Conservation (phyloP, 1,140 invertebrate genomes). For the Mylabris phalerata region DNA sequence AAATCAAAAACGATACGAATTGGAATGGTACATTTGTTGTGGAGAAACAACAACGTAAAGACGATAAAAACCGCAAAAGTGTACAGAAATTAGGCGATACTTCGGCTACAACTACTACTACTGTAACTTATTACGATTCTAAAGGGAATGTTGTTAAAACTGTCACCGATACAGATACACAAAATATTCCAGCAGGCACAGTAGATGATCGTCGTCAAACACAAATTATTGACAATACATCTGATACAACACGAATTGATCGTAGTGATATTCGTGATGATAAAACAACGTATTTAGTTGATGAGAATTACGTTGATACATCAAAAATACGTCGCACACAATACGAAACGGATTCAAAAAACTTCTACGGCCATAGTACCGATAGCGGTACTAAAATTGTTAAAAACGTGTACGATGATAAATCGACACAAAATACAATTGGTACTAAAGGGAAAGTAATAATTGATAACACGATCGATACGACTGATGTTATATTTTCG, state of each 20-base stretch:
- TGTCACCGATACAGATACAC: conserved; percentile 26
- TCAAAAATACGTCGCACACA: conserved; percentile 26
- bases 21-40: conserved; percentile 16
- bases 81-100: conserved; percentile 15
- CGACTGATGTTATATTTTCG: conserved; percentile 35
- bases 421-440: conserved; percentile 35
- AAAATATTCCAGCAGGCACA: conserved; percentile 13
- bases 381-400: conserved; percentile 30
- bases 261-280: too few relatives aligned
- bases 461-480: conserved; percentile 27
- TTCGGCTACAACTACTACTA: conserved; percentile 29
- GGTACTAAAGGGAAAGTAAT: conserved; percentile 32
- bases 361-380: conserved; percentile 34
- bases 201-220: not conserved
- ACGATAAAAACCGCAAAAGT: conserved; percentile 1
- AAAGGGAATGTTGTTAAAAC: conserved; percentile 37
- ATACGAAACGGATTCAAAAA: conserved; percentile 27
- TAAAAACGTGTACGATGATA: conserved; percentile 34
- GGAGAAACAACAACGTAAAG: not conserved
- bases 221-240: not conserved
- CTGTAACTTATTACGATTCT: conserved; percentile 36
- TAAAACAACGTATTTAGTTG: conserved; percentile 13
- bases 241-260: not conserved
- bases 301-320: conserved; percentile 27
- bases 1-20: conserved; percentile 4